Percentiles rank a stretch among this genome's conserved stretches.
These are phyloP conservation scores for Lissonota sp. DNA, from an alignment of 2,888 invertebrate genomes.

Conservation along the genomic window DNA sequence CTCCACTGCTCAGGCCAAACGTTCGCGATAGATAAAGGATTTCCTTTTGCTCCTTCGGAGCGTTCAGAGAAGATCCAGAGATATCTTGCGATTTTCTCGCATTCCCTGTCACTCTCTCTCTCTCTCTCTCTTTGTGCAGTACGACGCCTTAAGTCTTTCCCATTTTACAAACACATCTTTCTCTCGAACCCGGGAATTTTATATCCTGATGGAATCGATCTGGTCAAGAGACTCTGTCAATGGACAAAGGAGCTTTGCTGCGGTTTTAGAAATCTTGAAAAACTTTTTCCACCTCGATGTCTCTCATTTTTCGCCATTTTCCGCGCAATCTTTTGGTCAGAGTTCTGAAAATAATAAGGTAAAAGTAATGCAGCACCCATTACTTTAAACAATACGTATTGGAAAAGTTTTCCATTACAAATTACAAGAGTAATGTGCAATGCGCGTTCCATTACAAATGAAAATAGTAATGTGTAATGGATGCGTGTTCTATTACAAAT, in stretches of 20 bases:
- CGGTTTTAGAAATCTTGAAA: not conserved
- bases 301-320: not conserved
- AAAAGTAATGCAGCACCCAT: no score
- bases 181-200: constrained; percentile 4
- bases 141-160: constrained; percentile 13
- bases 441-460: no score
- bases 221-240: not conserved
- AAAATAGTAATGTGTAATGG: no score
- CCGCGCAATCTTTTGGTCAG: not conserved
- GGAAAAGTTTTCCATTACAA: no score
- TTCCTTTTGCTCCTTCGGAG: not conserved
- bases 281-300: not conserved
- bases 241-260: not conserved
- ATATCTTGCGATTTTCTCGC: not conserved
- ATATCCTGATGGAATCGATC: constrained; percentile 24
- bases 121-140: not conserved
- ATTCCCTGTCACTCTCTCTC: not conserved
- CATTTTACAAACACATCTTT: constrained; percentile 37
- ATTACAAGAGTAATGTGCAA: no score
- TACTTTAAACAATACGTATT: no score
- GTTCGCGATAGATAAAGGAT: constrained; percentile 36
- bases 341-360: no score
- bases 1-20: constrained; percentile 27
- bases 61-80: not conserved
- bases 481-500: no score